Evolutionary conservation across 2,888 invertebrate genomes (phyloP).

Genomic region (Tipula vernalis): DNA sequence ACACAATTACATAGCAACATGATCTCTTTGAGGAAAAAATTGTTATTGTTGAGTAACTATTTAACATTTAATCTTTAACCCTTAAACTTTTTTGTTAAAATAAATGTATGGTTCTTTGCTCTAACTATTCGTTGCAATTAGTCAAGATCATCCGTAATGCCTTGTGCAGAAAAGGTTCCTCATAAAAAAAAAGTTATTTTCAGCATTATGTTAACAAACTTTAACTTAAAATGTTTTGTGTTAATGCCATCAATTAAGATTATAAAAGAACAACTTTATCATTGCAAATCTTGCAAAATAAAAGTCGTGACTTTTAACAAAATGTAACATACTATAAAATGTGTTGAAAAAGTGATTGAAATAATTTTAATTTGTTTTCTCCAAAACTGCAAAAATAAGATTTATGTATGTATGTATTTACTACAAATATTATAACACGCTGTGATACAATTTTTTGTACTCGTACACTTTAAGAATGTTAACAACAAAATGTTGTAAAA

Average conservation of each 20-base stretch:
- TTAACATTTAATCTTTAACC: too few relatives aligned
- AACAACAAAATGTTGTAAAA: not conserved
- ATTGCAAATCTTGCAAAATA: not conserved
- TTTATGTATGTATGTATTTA: not conserved
- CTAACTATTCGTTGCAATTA: too few relatives aligned
- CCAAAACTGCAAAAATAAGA: not conserved
- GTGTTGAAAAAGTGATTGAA: not conserved
- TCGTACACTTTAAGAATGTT: not conserved
- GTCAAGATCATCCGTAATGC: too few relatives aligned
- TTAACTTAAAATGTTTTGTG: not conserved
- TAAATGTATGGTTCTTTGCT: too few relatives aligned
- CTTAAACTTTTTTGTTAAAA: too few relatives aligned
- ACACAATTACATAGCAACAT: too few relatives aligned
- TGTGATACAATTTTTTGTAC: not conserved
- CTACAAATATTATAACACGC: not conserved
- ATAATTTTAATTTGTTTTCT: not conserved
- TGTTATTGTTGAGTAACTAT: too few relatives aligned
- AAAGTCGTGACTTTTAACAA: not conserved
- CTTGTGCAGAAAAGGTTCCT: too few relatives aligned
- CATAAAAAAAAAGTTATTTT: too few relatives aligned
- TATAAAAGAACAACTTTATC: not conserved
- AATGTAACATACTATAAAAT: not conserved
- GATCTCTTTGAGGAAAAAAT: too few relatives aligned
- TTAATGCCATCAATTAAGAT: not conserved
- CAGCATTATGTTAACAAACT: not conserved